Conservation (phyloP, 2,113 vertebrate species). For the Cryptotis parvus region DNA sequence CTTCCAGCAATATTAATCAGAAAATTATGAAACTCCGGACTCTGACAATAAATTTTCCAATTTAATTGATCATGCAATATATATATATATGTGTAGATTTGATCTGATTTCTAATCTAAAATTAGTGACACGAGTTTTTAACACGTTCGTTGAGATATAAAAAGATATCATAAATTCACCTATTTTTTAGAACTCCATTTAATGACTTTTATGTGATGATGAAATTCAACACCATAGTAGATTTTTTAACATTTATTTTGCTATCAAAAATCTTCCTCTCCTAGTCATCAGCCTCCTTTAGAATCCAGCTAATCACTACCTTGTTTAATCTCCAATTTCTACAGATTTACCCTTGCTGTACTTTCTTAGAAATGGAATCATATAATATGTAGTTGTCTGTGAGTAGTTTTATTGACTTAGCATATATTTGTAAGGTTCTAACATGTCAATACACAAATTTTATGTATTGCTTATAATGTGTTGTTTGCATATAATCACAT, state of each 20-base stretch:
- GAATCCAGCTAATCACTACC: not conserved
- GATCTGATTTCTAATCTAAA: not conserved
- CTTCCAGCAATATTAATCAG: constrained; percentile 45
- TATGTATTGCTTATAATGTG: not conserved
- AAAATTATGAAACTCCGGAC: constrained; percentile 50
- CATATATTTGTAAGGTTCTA: not conserved
- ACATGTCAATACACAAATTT: not conserved
- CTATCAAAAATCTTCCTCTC: not conserved
- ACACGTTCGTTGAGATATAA: not conserved
- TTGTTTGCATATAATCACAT: not conserved
- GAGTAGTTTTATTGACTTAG: not conserved
- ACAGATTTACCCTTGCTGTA: not conserved
- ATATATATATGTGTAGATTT: constrained; percentile 17
- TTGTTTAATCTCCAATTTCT: not conserved
- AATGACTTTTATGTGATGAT: not conserved
- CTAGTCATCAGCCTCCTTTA: not conserved
- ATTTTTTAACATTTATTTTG: not conserved
- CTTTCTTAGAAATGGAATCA: not conserved
- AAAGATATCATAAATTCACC: not conserved
- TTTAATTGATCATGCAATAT: constrained; percentile 31
- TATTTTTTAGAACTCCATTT: not conserved
- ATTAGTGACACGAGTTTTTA: not conserved
- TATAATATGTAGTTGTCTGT: not conserved
- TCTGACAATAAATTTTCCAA: constrained; percentile 53
- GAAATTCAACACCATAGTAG: not conserved